These are phyloP conservation scores for Lytechinus variegatus DNA, from an alignment of 35 echinoderm and acorn worm species.

Conservation along the genomic window DNA sequence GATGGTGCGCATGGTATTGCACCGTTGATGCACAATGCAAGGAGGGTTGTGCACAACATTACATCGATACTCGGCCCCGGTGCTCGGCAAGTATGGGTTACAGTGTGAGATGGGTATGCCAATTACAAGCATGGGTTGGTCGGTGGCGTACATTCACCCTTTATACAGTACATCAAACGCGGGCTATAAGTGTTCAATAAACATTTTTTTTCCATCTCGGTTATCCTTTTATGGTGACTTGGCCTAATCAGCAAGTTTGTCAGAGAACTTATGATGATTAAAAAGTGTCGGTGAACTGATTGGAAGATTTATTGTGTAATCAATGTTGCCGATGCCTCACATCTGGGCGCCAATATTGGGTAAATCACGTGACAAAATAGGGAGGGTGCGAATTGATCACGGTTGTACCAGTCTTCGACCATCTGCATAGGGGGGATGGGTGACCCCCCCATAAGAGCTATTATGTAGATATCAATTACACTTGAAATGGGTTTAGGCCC, in stretches of 20 bases:
- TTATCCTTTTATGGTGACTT: neutral
- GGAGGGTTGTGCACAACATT: neutral
- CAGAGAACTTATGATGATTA: neutral
- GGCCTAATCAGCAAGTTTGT: neutral
- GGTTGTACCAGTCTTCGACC: too few relatives aligned
- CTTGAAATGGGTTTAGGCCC: too few relatives aligned
- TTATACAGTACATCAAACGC: neutral
- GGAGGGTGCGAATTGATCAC: too few relatives aligned
- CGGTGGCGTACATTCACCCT: neutral
- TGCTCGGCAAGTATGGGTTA: neutral
- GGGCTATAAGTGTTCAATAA: neutral
- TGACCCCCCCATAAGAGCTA: too few relatives aligned
- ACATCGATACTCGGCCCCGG: neutral
- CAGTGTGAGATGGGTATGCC: neutral
- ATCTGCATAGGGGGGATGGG: too few relatives aligned
- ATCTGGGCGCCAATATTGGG: neutral
- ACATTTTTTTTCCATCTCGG: neutral
- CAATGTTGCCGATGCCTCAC: neutral
- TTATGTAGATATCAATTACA: too few relatives aligned
- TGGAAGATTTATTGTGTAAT: neutral
- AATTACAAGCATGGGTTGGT: neutral
- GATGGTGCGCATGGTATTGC: neutral
- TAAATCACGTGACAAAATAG: too few relatives aligned
- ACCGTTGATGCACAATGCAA: neutral
- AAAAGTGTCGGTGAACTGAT: neutral